These are phyloP conservation scores for Heliconius hermathena DNA, from an alignment of 1,140 invertebrate species.

Conservation along the genomic window DNA sequence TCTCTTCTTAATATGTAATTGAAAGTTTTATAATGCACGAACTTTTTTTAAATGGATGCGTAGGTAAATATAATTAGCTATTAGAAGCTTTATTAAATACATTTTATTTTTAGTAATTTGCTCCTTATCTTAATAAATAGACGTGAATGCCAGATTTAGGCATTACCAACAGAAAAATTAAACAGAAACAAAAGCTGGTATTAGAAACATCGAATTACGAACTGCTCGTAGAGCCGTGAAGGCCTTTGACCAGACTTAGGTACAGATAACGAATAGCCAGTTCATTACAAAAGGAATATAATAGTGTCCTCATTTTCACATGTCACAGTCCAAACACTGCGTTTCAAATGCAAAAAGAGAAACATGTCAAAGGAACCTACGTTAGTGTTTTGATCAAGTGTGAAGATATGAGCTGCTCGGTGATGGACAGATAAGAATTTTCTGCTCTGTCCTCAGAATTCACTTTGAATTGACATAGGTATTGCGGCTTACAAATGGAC, in stretches of 20 bases:
- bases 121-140: not conserved
- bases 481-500: conserved; percentile 4
- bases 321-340: conserved; percentile 40
- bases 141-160: not conserved
- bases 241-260: not conserved
- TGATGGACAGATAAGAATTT: conserved; percentile 36
- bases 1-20: too few relatives aligned
- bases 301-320: conserved; percentile 34
- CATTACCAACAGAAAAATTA: not conserved
- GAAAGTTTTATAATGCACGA: too few relatives aligned
- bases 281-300: conserved; percentile 38
- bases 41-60: too few relatives aligned
- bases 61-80: too few relatives aligned
- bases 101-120: not conserved
- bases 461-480: conserved; percentile 16
- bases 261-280: conserved; percentile 1
- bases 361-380: conserved; percentile 44
- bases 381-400: conserved; percentile 39
- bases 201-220: not conserved
- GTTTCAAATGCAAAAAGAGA: conserved; percentile 52
- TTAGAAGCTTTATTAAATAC: too few relatives aligned
- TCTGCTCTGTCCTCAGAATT: conserved; percentile 18
- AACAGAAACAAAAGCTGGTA: not conserved
- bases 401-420: conserved; percentile 36
- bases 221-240: not conserved